Evolutionary conservation across 2,888 invertebrate species (phyloP), one percentile per base, ranked within the genome.

Genomic region (Slavum lentiscoides): DNA sequence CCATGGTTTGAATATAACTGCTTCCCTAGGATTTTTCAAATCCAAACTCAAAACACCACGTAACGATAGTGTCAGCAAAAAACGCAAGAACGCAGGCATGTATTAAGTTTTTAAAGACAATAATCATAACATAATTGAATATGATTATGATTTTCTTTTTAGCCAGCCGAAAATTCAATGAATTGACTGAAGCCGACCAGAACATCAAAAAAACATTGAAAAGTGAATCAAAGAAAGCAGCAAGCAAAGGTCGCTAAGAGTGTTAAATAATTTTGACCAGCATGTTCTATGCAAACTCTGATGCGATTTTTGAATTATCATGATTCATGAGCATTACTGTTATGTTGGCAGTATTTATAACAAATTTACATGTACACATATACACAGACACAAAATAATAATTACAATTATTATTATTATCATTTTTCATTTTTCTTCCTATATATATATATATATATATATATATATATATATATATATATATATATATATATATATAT

Each of bases 151-250:
- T 39, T 8, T 39, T 74, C 1, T 84, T 87, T 87, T 84, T 87
- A 92, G 92, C 87, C 82, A 92, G 92, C 88, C 91, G 90, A 9
- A 80, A 80, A 2, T 80, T 80, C 19, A 95, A 94, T 75, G 95
- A 96, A 85, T 88, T 97, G 83, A 95, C 96, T 0, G 97, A 97
- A 88, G 97, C 95, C 81, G 96, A 96, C 87, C 96, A 96, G 88
- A 94, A 94, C 86, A 93, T 93, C 53, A 92, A 92, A 88, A 93
- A 93, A 86, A 91, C 90, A 83, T 88, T 92, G 83, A 89, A 91
- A 84, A 90, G 89, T 84, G 89, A 92, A 84, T 86, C 88, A 83
- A 88, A 89, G 82, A 87, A 87, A 67, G 87, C 88, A 84, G 86
- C 87, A 83, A 84, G 86, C 87, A 83, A 92, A 92, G 85, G 87